These are phyloP conservation scores for Taeniopygia guttata DNA, from an alignment of 2,797 vertebrate species.

Conservation along the genomic window DNA sequence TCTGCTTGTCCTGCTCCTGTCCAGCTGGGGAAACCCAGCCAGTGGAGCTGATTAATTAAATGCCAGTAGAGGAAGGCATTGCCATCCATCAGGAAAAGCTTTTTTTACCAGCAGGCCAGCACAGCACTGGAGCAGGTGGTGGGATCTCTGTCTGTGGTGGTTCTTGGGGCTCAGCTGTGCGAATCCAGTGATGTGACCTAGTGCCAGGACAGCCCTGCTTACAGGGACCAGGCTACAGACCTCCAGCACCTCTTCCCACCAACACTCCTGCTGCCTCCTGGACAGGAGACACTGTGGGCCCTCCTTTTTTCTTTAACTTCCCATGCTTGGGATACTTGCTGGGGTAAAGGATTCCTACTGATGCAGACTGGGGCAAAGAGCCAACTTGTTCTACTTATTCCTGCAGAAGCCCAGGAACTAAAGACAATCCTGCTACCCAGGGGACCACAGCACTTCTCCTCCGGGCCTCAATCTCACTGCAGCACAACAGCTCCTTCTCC, in stretches of 20 bases:
- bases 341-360: background rate
- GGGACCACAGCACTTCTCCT: background rate
- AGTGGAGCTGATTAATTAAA: background rate
- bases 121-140: background rate
- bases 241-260: background rate
- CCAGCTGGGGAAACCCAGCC: background rate
- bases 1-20: background rate
- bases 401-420: background rate
- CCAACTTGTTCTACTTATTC: background rate
- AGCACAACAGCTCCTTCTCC: background rate
- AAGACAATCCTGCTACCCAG: background rate
- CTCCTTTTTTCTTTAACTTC: background rate
- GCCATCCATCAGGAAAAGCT: background rate
- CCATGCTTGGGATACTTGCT: background rate
- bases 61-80: background rate
- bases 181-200: background rate
- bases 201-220: fast-evolving
- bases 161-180: background rate
- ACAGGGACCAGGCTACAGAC: background rate
- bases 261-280: background rate
- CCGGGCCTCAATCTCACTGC: background rate
- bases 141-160: background rate
- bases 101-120: background rate
- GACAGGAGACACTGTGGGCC: background rate
- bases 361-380: background rate